Percentiles rank a stretch among this genome's conserved stretches.
Conservation (phyloP, 2,797 vertebrate species). For the Acropternis orthonyx region DNA sequence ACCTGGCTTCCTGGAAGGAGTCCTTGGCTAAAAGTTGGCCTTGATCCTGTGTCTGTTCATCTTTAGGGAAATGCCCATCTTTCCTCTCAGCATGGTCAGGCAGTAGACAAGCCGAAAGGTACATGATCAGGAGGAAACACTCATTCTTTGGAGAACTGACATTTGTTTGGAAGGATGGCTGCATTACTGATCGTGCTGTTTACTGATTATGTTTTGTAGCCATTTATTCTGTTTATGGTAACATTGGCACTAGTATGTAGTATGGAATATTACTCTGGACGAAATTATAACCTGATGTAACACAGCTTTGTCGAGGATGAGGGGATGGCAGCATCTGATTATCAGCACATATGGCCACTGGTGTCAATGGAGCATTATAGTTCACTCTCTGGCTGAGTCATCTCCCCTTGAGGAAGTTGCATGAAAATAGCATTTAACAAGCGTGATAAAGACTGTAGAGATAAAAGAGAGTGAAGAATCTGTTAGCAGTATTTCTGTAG, state of each 20-base stretch:
- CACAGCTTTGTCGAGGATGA: neutral
- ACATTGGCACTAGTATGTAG: neutral
- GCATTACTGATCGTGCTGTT: neutral
- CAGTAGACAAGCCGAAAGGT: neutral
- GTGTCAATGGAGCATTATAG: neutral
- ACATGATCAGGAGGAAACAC: neutral
- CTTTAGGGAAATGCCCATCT: neutral
- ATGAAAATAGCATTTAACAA: conserved; percentile 45
- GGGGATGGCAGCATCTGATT: neutral
- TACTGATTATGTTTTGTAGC: neutral
- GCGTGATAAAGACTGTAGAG: conserved; percentile 6
- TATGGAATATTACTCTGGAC: neutral
- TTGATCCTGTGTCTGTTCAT: neutral
- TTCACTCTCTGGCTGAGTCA: conserved; percentile 33
- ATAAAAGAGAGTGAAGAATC: conserved; percentile 27
- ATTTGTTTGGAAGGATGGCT: neutral
- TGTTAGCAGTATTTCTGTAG: conserved; percentile 36
- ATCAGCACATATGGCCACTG: neutral
- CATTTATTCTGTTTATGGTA: neutral
- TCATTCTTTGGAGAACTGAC: neutral
- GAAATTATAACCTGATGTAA: neutral
- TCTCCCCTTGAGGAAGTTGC: conserved; percentile 21
- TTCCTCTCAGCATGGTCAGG: fast-evolving
- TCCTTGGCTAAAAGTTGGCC: neutral
- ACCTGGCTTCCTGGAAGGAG: neutral